These are phyloP conservation scores for Polyommatus icarus DNA, from an alignment of 2,888 invertebrate genomes.

Conservation along the genomic window DNA sequence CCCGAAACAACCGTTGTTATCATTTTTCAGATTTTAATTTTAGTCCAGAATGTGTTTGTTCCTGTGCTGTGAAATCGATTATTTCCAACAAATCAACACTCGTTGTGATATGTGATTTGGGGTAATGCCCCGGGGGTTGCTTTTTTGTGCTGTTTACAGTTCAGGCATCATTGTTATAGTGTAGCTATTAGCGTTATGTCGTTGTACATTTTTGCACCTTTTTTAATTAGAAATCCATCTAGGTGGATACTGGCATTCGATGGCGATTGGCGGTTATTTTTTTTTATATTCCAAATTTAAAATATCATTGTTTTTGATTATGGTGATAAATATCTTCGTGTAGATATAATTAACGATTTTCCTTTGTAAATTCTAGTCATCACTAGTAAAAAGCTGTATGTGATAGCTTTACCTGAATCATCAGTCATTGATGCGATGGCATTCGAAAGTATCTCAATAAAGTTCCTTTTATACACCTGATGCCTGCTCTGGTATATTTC, in stretches of 20 bases:
- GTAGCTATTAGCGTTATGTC: slow-evolving; percentile 6
- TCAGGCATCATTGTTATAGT: background rate
- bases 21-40: slow-evolving; percentile 79
- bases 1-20: slow-evolving; percentile 77
- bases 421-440: background rate
- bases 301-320: background rate
- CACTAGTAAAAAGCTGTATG: slow-evolving; percentile 1
- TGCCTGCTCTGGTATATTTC: background rate
- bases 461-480: slow-evolving; percentile 16
- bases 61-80: slow-evolving; percentile 74
- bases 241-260: background rate
- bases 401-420: slow-evolving; percentile 10
- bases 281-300: background rate
- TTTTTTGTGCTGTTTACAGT: slow-evolving; percentile 32
- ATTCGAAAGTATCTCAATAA: slow-evolving; percentile 18
- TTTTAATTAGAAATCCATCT: background rate
- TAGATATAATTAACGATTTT: background rate
- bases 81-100: slow-evolving; percentile 75
- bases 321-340: background rate
- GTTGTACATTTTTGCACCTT: background rate
- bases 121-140: slow-evolving; percentile 57
- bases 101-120: slow-evolving; percentile 48
- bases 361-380: slow-evolving; percentile 25
- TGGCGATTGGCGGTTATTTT: background rate
- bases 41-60: slow-evolving; percentile 79